Conservation (phyloP, 2,888 invertebrate genomes). For the Eueremaeus valkanovi region DNA sequence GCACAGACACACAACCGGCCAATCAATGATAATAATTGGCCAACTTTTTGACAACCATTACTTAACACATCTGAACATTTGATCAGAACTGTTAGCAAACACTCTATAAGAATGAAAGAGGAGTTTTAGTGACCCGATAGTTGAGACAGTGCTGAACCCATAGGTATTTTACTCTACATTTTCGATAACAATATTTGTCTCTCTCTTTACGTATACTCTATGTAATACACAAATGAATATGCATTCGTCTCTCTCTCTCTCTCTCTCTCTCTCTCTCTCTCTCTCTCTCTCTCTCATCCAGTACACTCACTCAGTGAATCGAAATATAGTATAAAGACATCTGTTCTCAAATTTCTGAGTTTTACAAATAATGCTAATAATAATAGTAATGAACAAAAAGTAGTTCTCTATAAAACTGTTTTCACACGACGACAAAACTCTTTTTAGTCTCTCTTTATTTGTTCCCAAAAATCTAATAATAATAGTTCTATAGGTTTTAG, state of each 20-base stretch:
- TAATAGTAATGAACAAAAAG: background rate
- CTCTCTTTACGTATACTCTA: too few relatives aligned
- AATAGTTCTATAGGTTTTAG: background rate
- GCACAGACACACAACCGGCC: background rate
- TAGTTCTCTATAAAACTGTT: background rate
- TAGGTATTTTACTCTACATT: background rate
- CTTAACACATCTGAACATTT: conserved; percentile 14
- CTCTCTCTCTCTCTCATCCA: background rate
- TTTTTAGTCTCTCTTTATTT: background rate
- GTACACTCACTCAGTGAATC: too few relatives aligned
- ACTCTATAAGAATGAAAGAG: background rate
- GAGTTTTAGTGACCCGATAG: too few relatives aligned
- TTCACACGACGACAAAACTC: conserved; percentile 27
- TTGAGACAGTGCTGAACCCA: background rate
- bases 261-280: background rate
- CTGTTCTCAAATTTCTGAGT: conserved; percentile 11
- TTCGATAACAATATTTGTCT: background rate
- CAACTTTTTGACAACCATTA: conserved; percentile 30
- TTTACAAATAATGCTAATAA: background rate
- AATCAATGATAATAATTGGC: conserved; percentile 27
- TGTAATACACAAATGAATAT: conserved; percentile 15
- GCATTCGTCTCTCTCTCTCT: background rate
- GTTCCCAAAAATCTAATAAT: background rate
- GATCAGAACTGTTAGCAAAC: background rate
- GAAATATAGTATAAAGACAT: background rate